Conservation (phyloP, 1,140 invertebrate species). For the Aradophagus sp. region DNA sequence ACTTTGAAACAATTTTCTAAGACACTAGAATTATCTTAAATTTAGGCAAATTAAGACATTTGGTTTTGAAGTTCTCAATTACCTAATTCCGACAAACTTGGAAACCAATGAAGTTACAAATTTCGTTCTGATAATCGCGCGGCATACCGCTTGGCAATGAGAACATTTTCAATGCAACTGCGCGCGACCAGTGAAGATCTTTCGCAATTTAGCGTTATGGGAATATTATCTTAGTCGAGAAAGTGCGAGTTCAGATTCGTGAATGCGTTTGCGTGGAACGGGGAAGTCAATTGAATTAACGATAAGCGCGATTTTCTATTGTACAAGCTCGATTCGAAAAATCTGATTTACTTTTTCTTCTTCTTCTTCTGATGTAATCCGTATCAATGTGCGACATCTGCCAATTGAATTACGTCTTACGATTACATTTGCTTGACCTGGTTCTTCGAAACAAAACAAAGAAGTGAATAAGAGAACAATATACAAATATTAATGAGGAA, state of each 20-base stretch:
- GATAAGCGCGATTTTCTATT: slow-evolving; percentile 27
- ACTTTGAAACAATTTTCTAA: no score
- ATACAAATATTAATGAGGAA: no score
- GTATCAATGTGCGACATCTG: no score
- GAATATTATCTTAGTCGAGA: slow-evolving; percentile 38
- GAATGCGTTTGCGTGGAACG: slow-evolving; percentile 33
- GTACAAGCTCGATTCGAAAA: slow-evolving; percentile 6
- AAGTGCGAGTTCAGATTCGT: slow-evolving; percentile 42
- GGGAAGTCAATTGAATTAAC: slow-evolving; percentile 35
- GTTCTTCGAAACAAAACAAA: no score
- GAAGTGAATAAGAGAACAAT: no score
- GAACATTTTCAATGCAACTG: slow-evolving; percentile 32
- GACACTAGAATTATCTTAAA: no score
- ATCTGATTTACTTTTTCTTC: slow-evolving; percentile 4
- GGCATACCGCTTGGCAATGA: no score
- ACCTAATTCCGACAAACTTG: neutral
- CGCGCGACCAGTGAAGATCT: slow-evolving; percentile 40
- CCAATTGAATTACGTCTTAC: no score
- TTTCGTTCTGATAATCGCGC: slow-evolving; percentile 13
- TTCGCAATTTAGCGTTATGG: slow-evolving; percentile 44
- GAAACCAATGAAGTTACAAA: slow-evolving; percentile 11
- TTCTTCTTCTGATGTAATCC: slow-evolving; percentile 17
- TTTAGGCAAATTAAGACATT: no score
- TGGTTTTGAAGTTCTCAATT: no score
- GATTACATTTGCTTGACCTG: no score